phyloP scores from a whole-genome alignment of 2,797 vertebrate species.

The Pipistrellus nathusii region DNA sequence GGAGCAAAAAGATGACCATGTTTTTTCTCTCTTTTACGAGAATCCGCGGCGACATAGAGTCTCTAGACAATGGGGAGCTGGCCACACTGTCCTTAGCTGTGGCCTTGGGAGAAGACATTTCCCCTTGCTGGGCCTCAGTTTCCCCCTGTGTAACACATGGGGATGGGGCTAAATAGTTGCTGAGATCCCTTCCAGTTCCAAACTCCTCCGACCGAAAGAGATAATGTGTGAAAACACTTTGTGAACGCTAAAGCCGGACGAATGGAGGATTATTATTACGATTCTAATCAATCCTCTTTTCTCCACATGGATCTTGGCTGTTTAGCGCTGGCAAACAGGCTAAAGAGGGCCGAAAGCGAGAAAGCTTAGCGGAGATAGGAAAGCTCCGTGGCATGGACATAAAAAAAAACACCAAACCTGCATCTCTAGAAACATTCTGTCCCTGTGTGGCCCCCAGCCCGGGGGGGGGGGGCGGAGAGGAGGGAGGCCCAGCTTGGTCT shows the following conservation, averaged over 20 bases:
- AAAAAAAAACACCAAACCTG: slow-evolving; percentile 45
- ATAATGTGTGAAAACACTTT: slow-evolving; percentile 81
- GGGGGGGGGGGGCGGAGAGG: background rate
- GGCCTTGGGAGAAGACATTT: slow-evolving; percentile 2
- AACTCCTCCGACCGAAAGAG: slow-evolving; percentile 66
- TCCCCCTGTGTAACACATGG: background rate
- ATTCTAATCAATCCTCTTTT: slow-evolving; percentile 85
- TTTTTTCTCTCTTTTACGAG: slow-evolving; percentile 51
- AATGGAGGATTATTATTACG: slow-evolving; percentile 78
- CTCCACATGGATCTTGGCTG: slow-evolving; percentile 85
- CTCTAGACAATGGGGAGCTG: background rate
- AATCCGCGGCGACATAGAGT: background rate
- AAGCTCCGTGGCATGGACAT: slow-evolving; percentile 23
- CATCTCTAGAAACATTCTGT: slow-evolving; percentile 37
- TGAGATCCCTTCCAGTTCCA: background rate
- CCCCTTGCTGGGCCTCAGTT: slow-evolving; percentile 67
- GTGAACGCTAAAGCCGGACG: slow-evolving; percentile 65
- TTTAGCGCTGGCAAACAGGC: slow-evolving; percentile 83
- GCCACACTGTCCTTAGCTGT: background rate
- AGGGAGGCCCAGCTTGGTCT: background rate
- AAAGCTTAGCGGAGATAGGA: slow-evolving; percentile 66
- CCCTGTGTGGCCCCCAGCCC: background rate
- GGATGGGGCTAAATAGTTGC: slow-evolving; percentile 16
- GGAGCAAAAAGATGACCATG: slow-evolving; percentile 82
- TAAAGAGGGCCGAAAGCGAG: slow-evolving; percentile 60